Percentiles rank a stretch among this genome's conserved stretches.
Conservation (phyloP, 2,888 invertebrate genomes). For the Pterostichus madidus region DNA sequence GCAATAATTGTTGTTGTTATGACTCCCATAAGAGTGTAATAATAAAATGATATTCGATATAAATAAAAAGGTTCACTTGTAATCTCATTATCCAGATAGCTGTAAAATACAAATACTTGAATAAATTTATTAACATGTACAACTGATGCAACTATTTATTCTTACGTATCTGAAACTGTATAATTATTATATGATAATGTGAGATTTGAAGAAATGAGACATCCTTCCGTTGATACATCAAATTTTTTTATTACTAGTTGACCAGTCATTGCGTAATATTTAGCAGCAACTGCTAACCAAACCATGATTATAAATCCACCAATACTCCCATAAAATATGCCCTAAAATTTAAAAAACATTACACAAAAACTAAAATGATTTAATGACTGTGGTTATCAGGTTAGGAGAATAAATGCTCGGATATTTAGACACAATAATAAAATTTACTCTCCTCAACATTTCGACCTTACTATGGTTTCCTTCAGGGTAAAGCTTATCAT, state of each 20-base stretch:
- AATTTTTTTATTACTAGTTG: constrained; percentile 13
- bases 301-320: constrained; percentile 69
- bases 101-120: background rate
- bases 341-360: constrained; percentile 74
- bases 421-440: too few species aligned
- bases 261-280: constrained; percentile 69
- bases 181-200: background rate
- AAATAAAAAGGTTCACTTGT: constrained; percentile 76
- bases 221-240: constrained; percentile 64
- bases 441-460: too few species aligned
- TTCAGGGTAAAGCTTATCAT: too few species aligned
- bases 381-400: too few species aligned
- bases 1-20: constrained; percentile 77
- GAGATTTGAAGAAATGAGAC: constrained; percentile 37
- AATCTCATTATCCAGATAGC: too few species aligned
- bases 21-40: constrained; percentile 84
- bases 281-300: constrained; percentile 79
- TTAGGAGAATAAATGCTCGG: too few species aligned
- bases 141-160: too few species aligned
- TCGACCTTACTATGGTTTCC: too few species aligned
- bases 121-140: too few species aligned
- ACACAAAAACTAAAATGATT: constrained; percentile 69
- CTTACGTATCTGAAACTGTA: background rate
- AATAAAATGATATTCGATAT: constrained; percentile 75
- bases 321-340: constrained; percentile 73